Base-by-base conservation (phyloP, 1,140 invertebrate genomes). In the Heliconius hermathena region DNA sequence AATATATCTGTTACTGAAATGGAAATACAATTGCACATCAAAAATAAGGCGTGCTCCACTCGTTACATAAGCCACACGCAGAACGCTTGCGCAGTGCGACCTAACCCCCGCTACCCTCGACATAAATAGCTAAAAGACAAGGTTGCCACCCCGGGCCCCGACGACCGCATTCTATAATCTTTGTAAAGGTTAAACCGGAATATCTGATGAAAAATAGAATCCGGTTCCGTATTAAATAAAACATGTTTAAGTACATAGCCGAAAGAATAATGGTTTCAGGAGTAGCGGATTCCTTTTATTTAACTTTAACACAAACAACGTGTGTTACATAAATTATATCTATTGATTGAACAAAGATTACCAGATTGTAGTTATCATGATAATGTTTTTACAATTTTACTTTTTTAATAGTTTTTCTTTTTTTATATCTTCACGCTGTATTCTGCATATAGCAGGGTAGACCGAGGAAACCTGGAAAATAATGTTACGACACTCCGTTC, bases 41-140 rank as follows among this genome's bases (percentile, higher is more conserved):
- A 73, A 79, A 85, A 80, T 81, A 85, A 84, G 84, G 85, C 87
- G 89, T 90, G 85, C 78, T 88, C 87, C 81, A 79, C 85, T 84
- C 78, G 88, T 92, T 94, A 94, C 88, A 90, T 94, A 94, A 93
- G 87, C 86, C 84, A 84, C 81, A 84, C 78, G 85, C 85, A 84
- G 76, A 78, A 89, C 85, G 90, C 89, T 85, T 90, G 93, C 93
- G 93, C 90, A 87, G 75, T 91, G 87, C 85, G 85, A 81, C 75
- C 85, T 82, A 84, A 82, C 89, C 89, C 89, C 88, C 88, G 84
- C 87, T 87, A 90, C 88, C 91, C 89, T 89, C 93, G 88, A 91
- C 92, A 93, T 94, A 94, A 94, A 94, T 94, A 94, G 90, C 89
- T 93, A 88, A 93, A 91, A 92, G 86, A 91, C 93, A 94, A 93